Percentiles rank a stretch among this genome's conserved stretches.
Conservation (phyloP, 2,888 invertebrate species). For the Sphecodes monilicornis region DNA sequence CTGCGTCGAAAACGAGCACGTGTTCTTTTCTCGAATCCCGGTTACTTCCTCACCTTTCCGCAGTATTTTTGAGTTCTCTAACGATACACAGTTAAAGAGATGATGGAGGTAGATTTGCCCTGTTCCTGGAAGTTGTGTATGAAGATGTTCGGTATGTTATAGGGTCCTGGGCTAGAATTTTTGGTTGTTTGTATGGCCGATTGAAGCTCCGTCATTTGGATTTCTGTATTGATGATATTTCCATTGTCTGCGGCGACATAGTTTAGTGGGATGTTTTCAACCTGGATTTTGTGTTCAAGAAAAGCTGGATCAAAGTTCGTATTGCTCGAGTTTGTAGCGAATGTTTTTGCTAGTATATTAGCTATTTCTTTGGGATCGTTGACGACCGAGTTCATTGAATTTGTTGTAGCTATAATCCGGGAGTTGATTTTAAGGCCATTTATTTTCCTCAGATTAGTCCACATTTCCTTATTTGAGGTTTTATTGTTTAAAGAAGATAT, state of each 20-base stretch:
- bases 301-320: neutral
- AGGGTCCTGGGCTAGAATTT: neutral
- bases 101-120: neutral
- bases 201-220: neutral
- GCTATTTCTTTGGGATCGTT: constrained; percentile 14
- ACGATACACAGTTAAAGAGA: neutral
- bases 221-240: neutral
- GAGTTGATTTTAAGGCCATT: neutral
- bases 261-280: neutral
- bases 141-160: neutral
- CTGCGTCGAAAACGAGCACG: too few relatives aligned
- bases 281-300: neutral
- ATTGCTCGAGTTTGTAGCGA: neutral
- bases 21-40: too few relatives aligned
- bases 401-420: neutral
- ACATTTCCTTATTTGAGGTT: neutral
- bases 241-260: neutral
- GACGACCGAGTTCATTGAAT: too few relatives aligned
- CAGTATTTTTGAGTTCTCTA: too few relatives aligned
- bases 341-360: neutral
- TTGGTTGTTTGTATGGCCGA: neutral
- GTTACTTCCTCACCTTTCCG: too few relatives aligned
- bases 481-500: neutral
- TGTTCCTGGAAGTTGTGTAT: neutral
- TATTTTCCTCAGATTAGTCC: constrained; percentile 4